Evolutionary conservation across 2,888 invertebrate species (phyloP).

Genomic region (Trichacis sp.): DNA sequence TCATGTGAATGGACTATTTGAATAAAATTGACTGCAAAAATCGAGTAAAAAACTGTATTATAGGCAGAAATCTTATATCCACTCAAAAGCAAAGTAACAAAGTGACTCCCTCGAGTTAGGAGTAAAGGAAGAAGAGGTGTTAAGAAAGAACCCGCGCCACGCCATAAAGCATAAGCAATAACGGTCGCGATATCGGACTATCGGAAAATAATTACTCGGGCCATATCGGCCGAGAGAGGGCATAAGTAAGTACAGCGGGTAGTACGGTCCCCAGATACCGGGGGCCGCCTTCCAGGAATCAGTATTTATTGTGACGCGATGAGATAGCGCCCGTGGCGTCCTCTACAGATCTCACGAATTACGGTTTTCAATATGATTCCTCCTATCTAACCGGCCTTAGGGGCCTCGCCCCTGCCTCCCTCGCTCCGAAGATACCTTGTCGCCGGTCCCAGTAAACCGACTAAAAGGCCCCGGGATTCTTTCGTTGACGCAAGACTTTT

Average conservation of each 20-base stretch:
- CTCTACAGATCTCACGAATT: constrained; percentile 59
- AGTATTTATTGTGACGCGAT: constrained; percentile 69
- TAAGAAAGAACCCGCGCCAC: constrained; percentile 20
- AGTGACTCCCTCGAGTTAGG: no score
- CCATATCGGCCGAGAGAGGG: constrained; percentile 42
- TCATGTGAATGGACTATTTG: no score
- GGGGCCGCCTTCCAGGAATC: constrained; percentile 66
- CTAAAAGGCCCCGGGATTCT: constrained; percentile 61
- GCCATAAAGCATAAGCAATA: constrained; percentile 58
- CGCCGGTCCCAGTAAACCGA: constrained; percentile 54
- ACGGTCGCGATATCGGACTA: constrained; percentile 58
- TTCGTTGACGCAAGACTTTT: constrained; percentile 35
- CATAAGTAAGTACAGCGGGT: constrained; percentile 65
- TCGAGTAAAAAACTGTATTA: no score
- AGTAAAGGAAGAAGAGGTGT: not conserved
- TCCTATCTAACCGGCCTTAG: constrained; percentile 53
- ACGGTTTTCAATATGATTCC: constrained; percentile 68
- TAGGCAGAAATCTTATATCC: no score
- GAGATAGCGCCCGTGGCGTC: constrained; percentile 62
- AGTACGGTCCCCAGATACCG: constrained; percentile 43
- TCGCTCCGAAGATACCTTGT: constrained; percentile 52
- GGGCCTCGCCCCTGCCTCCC: constrained; percentile 42
- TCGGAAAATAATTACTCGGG: constrained; percentile 42
- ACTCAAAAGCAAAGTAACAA: no score
- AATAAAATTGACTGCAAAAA: no score